A percentile compares a stretch with the other conserved stretches of the same genome.
Conservation (phyloP, 2,113 vertebrate genomes). For the Callithrix jacchus region DNA sequence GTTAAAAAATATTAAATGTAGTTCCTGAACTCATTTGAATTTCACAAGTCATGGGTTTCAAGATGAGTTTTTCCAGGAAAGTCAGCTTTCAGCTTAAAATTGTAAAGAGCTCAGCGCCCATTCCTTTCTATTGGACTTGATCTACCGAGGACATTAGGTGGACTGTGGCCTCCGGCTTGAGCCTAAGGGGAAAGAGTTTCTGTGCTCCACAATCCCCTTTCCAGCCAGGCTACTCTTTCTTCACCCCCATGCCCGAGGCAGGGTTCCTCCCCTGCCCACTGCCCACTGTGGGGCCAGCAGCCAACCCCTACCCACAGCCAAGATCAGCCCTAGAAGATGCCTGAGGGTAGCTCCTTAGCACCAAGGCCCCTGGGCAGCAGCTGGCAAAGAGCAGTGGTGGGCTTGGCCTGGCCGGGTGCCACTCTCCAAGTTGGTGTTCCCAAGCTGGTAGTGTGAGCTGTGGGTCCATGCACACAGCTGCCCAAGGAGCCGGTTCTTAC, state of each 20-base stretch:
- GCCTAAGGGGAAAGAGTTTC: not conserved
- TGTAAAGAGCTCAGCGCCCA: not conserved
- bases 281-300: not conserved
- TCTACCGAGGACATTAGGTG: not conserved
- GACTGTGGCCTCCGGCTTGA: not conserved
- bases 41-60: not conserved
- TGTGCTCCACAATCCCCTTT: not conserved
- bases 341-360: not conserved
- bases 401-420: not conserved
- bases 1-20: not conserved
- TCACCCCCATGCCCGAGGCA: not conserved
- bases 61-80: not conserved
- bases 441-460: not conserved
- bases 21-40: not conserved
- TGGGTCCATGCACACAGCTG: not conserved
- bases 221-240: not conserved
- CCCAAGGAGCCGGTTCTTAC: conserved; percentile 80
- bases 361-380: not conserved
- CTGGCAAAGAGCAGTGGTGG: not conserved
- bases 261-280: not conserved
- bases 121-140: not conserved
- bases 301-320: not conserved
- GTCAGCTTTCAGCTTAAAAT: not conserved
- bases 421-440: not conserved
- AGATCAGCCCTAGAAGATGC: not conserved